These are phyloP conservation scores for Lampris megalopsis DNA, from an alignment of 2,113 vertebrate species.

Conservation along the genomic window DNA sequence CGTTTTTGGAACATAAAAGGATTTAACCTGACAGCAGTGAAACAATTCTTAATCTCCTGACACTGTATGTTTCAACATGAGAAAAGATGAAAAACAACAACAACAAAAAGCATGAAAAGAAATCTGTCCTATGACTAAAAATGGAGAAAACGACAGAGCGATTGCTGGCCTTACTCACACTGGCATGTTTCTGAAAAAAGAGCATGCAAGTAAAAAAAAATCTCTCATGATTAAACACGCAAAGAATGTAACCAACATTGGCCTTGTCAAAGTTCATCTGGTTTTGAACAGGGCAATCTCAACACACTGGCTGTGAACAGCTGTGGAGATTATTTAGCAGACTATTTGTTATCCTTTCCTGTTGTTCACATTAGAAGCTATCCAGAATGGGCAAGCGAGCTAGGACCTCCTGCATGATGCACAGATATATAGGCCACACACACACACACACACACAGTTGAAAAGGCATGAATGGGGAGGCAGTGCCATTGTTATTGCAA, in stretches of 20 bases:
- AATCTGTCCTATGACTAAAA: slow-evolving; percentile 25
- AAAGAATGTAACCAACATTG: slow-evolving; percentile 24
- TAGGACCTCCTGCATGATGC: not conserved
- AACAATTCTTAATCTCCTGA: not conserved
- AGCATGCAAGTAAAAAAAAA: slow-evolving; percentile 47
- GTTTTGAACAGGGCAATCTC: slow-evolving; percentile 55
- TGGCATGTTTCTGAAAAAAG: slow-evolving; percentile 33
- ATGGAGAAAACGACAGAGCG: not conserved
- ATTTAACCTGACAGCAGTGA: slow-evolving; percentile 17
- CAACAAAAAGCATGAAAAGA: not conserved
- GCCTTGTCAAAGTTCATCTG: slow-evolving; percentile 51
- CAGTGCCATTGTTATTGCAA: no score
- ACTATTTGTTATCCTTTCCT: slow-evolving; percentile 20
- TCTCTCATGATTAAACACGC: slow-evolving; percentile 40
- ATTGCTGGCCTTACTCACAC: slow-evolving; percentile 20
- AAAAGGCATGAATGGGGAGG: no score
- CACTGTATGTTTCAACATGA: slow-evolving; percentile 7
- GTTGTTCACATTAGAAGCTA: slow-evolving; percentile 21
- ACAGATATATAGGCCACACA: not conserved
- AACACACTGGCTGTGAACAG: slow-evolving; percentile 62
- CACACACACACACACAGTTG: not conserved
- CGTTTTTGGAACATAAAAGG: slow-evolving; percentile 18
- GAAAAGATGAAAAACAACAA: not conserved
- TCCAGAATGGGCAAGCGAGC: not conserved
- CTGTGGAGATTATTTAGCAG: slow-evolving; percentile 58